phyloP scores from a whole-genome alignment of 1,140 invertebrate genomes.

The Anoplolepis gracilipes region DNA sequence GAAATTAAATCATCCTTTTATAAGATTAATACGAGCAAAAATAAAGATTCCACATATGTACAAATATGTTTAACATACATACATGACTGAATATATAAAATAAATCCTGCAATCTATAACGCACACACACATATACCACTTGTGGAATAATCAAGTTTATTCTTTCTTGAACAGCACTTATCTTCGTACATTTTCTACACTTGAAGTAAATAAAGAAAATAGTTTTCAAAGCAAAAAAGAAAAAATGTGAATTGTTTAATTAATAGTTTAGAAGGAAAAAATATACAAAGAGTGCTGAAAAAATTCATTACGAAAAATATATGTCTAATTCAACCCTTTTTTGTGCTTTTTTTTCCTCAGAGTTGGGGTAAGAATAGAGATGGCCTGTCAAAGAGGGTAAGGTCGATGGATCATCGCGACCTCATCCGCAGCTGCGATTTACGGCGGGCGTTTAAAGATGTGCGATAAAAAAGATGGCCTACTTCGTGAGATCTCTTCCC shows the following conservation, averaged over 20 bases:
- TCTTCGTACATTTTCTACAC: neutral
- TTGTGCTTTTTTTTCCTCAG: neutral
- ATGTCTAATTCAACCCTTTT: constrained; percentile 10
- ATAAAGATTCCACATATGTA: neutral
- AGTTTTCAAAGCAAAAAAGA: constrained; percentile 1
- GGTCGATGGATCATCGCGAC: constrained; percentile 46
- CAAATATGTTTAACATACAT: no score
- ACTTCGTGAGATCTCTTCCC: constrained; percentile 70
- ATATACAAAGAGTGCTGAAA: constrained; percentile 25
- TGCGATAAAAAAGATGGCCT: constrained; percentile 70
- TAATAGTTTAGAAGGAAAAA: constrained; percentile 9
- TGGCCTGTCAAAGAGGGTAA: constrained; percentile 29
- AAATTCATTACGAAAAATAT: constrained; percentile 28
- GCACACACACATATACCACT: neutral
- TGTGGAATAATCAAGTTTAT: constrained; percentile 34
- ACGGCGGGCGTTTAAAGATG: constrained; percentile 41
- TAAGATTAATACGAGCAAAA: neutral
- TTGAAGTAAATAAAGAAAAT: constrained; percentile 32
- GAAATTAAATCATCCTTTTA: neutral
- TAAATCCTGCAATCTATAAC: neutral
- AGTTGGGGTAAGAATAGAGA: constrained; percentile 37
- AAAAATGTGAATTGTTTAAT: constrained; percentile 6
- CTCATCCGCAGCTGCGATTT: constrained; percentile 47
- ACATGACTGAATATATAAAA: neutral
- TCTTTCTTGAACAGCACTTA: constrained; percentile 1